phyloP scores from a whole-genome alignment of 2,113 vertebrate species.

The Tetraodon nigroviridis region DNA sequence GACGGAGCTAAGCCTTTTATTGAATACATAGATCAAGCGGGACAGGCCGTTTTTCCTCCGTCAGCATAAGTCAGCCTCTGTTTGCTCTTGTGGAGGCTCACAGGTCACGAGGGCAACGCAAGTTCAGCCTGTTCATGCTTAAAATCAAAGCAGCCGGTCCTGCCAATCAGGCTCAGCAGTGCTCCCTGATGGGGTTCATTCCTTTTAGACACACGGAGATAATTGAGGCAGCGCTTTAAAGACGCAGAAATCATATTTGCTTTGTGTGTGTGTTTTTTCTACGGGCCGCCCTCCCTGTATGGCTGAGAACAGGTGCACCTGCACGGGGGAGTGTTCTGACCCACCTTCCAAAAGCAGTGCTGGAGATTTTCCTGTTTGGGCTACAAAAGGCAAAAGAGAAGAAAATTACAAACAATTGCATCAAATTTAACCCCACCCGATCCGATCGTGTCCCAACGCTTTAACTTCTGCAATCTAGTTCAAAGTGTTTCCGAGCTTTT shows the following conservation, averaged over 20 bases:
- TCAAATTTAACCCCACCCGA: no score
- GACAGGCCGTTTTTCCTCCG: conserved; percentile 61
- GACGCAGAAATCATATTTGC: not conserved
- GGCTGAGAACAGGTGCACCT: not conserved
- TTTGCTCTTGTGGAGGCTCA: conserved; percentile 8
- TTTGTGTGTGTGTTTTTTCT: not conserved
- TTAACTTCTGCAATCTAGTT: no score
- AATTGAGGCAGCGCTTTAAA: not conserved
- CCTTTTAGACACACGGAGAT: conserved; percentile 26
- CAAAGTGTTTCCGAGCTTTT: no score
- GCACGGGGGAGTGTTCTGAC: conserved; percentile 24
- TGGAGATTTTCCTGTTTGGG: conserved; percentile 94
- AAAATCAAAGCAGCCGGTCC: not conserved
- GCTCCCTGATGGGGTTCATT: not conserved
- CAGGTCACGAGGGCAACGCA: not conserved
- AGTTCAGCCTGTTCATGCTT: conserved; percentile 1
- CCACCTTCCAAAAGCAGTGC: conserved; percentile 96
- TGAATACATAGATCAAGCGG: conserved; percentile 59
- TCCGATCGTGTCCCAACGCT: no score
- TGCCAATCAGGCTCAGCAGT: not conserved
- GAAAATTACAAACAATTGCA: conserved; percentile 10
- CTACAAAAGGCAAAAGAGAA: conserved; percentile 63
- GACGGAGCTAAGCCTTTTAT: conserved; percentile 37
- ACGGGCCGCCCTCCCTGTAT: no score
- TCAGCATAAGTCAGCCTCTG: not conserved